Percentiles rank a stretch among this genome's conserved stretches.
Conservation (phyloP, 1,140 invertebrate genomes). For the Sminthurides bifidus region DNA sequence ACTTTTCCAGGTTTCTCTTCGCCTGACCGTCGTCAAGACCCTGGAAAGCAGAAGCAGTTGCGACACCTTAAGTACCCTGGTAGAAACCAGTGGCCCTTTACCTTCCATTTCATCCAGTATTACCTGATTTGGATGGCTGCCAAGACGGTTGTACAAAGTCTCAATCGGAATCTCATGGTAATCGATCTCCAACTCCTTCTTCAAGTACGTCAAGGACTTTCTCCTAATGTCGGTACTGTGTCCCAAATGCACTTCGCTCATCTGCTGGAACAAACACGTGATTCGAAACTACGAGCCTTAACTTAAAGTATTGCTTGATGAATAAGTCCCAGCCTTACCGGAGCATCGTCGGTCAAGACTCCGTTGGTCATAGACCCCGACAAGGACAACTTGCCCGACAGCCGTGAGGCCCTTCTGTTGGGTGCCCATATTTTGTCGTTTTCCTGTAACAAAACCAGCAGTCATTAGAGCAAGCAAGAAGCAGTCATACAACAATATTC, state of each 20-base stretch:
- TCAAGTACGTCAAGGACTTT: conserved; percentile 49
- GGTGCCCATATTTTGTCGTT: conserved; percentile 14
- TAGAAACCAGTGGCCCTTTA: no score
- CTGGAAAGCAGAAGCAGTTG: conserved; percentile 41
- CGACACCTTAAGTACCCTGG: no score
- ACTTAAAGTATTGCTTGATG: neutral
- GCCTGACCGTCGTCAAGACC: conserved; percentile 88
- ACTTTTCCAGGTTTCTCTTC: conserved; percentile 79
- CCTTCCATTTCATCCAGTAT: no score
- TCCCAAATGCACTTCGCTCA: conserved; percentile 16
- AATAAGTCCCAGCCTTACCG: neutral
- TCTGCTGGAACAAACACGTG: neutral
- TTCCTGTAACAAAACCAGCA: neutral
- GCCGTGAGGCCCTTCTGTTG: neutral
- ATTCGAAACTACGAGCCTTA: neutral
- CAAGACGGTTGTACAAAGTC: conserved; percentile 88
- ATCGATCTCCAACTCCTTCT: conserved; percentile 96
- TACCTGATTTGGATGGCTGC: conserved; percentile 89
- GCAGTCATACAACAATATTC: neutral
- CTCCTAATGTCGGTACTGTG: conserved; percentile 5
- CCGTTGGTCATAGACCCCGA: neutral
- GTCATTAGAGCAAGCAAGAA: neutral
- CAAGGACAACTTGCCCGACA: neutral
- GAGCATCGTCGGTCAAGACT: neutral
- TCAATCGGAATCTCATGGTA: conserved; percentile 93